Percentiles rank a stretch among this genome's conserved stretches.
phyloP scores from a whole-genome alignment of 2,113 vertebrate species.

The Telmatochromis sp. region DNA sequence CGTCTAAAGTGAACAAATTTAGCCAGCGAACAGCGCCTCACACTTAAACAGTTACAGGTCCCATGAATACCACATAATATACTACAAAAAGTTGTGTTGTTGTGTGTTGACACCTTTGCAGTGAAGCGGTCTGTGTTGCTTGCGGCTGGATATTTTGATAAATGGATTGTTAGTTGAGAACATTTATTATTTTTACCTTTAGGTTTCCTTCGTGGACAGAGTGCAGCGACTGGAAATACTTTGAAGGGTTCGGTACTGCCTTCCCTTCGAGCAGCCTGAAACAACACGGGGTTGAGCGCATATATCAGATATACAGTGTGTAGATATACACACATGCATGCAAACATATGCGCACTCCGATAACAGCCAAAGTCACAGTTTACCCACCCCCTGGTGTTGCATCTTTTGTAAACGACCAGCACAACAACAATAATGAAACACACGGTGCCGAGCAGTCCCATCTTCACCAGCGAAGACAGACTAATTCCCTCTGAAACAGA shows the following conservation, averaged over 20 bases:
- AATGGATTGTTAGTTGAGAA: neutral
- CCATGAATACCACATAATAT: neutral
- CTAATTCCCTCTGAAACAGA: neutral
- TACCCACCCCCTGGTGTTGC: constrained; percentile 14
- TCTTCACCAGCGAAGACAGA: neutral
- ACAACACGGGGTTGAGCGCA: neutral
- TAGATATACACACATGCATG: neutral
- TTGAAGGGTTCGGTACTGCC: constrained; percentile 64
- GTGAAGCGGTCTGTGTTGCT: neutral
- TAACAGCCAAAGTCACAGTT: neutral
- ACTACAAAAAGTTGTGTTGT: neutral
- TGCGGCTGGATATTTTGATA: neutral
- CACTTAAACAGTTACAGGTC: neutral
- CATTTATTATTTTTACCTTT: constrained; percentile 39
- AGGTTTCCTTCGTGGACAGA: constrained; percentile 57
- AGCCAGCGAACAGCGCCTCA: neutral
- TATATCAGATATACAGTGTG: neutral
- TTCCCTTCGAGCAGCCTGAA: constrained; percentile 33
- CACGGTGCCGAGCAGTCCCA: neutral
- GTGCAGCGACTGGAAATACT: constrained; percentile 62
- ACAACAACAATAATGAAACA: neutral
- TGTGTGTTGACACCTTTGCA: neutral
- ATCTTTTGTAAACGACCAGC: neutral
- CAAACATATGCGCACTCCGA: neutral
- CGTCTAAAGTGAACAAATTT: neutral